Percentiles rank a stretch among this genome's conserved stretches.
Evolutionary conservation across 2,113 vertebrate species (phyloP).

Genomic region (Anthoscopus minutus): DNA sequence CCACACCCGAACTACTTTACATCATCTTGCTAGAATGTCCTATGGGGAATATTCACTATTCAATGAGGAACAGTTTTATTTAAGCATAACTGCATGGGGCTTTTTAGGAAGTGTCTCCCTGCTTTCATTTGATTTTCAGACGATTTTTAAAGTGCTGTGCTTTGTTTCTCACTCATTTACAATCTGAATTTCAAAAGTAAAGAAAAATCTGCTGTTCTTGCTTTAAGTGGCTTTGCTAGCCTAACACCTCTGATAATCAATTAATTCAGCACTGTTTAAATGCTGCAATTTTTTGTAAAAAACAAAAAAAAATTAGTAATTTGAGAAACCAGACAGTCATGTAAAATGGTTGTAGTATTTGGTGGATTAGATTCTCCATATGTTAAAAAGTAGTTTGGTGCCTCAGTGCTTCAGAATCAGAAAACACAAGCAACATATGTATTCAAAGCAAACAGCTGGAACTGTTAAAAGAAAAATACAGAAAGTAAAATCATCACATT

Average conservation of each 20-base stretch:
- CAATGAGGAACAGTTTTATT: conserved; percentile 64
- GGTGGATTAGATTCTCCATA: background rate
- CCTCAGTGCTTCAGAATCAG: background rate
- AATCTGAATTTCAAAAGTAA: background rate
- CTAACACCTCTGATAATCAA: background rate
- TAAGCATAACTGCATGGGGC: background rate
- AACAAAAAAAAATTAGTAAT: background rate
- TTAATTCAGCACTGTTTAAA: background rate
- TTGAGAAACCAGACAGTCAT: background rate
- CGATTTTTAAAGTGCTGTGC: background rate
- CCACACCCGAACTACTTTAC: conserved; percentile 74
- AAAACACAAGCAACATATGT: background rate
- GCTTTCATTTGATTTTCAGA: background rate
- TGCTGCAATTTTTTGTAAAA: background rate
- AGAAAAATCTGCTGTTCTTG: background rate
- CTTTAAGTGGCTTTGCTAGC: background rate
- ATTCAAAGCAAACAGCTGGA: background rate
- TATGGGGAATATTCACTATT: conserved; percentile 59
- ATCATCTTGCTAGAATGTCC: conserved; percentile 74
- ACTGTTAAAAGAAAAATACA: background rate
- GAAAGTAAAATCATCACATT: background rate
- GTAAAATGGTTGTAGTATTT: background rate
- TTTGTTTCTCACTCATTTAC: background rate
- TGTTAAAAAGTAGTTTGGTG: background rate
- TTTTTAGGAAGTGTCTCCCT: background rate